A percentile compares a stretch with the other conserved stretches of the same genome.
Evolutionary conservation across 2,797 vertebrate species (phyloP).

Genomic region (Thripadectes ignobilis): DNA sequence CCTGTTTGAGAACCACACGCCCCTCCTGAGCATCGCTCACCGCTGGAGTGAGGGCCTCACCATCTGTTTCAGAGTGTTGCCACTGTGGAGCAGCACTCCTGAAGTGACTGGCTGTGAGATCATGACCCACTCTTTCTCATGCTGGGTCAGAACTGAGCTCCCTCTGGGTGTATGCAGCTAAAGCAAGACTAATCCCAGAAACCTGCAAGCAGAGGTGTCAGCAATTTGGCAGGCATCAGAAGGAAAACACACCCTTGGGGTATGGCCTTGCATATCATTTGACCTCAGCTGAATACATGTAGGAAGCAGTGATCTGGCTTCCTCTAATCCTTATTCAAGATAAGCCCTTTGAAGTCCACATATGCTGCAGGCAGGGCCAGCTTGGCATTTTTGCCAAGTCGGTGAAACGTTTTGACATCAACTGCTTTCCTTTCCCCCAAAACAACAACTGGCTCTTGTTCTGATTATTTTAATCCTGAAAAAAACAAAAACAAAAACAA

Average conservation of each 20-base stretch:
- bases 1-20: conserved; percentile 43
- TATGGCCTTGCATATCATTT: neutral
- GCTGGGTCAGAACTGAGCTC: neutral
- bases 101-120: neutral
- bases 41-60: neutral
- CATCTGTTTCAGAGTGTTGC: neutral
- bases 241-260: conserved; percentile 19
- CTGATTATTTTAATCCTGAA: conserved; percentile 9
- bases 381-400: conserved; percentile 32
- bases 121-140: neutral
- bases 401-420: conserved; percentile 52
- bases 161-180: neutral
- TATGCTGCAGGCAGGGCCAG: conserved; percentile 4
- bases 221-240: neutral
- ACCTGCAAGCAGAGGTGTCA: neutral
- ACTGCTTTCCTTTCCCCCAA: conserved; percentile 27
- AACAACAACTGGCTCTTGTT: conserved; percentile 44
- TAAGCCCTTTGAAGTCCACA: conserved; percentile 40
- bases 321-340: conserved; percentile 35
- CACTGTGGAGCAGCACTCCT: neutral
- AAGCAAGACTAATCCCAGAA: neutral
- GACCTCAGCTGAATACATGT: neutral
- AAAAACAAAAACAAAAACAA: neutral
- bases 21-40: neutral
- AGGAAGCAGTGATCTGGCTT: conserved; percentile 32